Percentiles rank a stretch among this genome's conserved stretches.
These are phyloP conservation scores for Mactromeris polynyma DNA, from an alignment of 2,888 invertebrate genomes.

Conservation along the genomic window DNA sequence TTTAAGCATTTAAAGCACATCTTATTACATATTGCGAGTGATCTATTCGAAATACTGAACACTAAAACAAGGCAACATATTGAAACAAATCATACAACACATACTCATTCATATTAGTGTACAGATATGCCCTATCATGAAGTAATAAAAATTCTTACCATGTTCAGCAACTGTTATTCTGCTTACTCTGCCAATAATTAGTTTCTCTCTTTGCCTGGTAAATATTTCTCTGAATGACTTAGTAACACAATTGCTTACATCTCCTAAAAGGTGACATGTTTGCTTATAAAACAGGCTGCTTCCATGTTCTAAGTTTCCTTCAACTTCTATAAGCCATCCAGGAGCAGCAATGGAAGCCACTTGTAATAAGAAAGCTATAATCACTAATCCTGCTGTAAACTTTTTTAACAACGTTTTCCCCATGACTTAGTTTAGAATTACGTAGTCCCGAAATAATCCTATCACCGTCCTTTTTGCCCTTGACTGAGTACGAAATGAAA, in stretches of 20 bases:
- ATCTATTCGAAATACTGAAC: too few relatives aligned
- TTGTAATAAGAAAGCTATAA: constrained; percentile 45
- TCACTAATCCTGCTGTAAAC: neutral
- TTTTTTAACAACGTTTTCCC: neutral
- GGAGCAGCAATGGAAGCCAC: constrained; percentile 46
- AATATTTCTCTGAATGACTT: constrained; percentile 18
- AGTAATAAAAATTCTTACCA: constrained; percentile 23
- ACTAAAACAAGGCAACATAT: too few relatives aligned
- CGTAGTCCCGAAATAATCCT: neutral
- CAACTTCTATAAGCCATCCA: constrained; percentile 53
- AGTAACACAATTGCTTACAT: neutral
- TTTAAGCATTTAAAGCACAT: too few relatives aligned
- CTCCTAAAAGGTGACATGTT: constrained; percentile 18
- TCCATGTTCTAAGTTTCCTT: constrained; percentile 37
- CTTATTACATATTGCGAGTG: too few relatives aligned
- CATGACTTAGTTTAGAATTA: neutral
- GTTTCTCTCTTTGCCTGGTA: neutral
- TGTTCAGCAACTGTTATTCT: neutral
- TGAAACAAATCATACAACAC: too few relatives aligned
- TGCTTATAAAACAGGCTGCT: constrained; percentile 48
- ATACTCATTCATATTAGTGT: too few relatives aligned
- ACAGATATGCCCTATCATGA: neutral
- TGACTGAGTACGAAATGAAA: neutral
- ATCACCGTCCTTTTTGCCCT: neutral
- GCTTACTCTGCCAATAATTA: neutral